Evolutionary conservation across 2,113 vertebrate genomes (phyloP), one percentile per base, ranked within the genome.

Genomic region (Rhinoptilus africanus): DNA sequence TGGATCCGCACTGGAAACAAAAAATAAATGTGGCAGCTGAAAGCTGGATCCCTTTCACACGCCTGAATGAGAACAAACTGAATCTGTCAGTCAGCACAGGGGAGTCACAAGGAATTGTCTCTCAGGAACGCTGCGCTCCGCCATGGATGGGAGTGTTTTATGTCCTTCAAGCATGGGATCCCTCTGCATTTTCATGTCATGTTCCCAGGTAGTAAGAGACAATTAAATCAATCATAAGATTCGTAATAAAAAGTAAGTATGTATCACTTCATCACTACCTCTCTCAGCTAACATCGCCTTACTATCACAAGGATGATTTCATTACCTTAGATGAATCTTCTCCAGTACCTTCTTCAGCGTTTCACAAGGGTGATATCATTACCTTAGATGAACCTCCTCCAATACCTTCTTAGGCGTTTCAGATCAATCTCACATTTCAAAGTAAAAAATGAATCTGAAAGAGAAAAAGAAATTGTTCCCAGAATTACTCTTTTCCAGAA

Each of bases 51-150:
- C 2, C 0, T 92, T 95, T 92, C 90, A 84, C 93, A 50, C 48
- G 92, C 78, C 50, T 80, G 89, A 90, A 88, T 47, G 53, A 63
- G 63, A 95, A 51, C 87, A 96, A 92, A 86, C 89, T 57, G 85
- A 83, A 91, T 79, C 88, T 83, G 63, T 97, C 93, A 85, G 74
- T 88, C 96, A 95, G 77, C 79, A 75, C 77, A 79, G 39, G 37
- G 68, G 34, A 56, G 39, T 62, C 86, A 78, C 7, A 26, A 79
- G 35, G 23, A 94, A 50, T 41, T 62, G 39, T 75, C 54, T 86
- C 93, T 72, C 64, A 77, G 66, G 73, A 92, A 2, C 5, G 1
- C 68, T 37, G 20, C 45, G n/a, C 56, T 78, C 28, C 2, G 2
- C 60, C 24, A 1, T 7, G 47, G 54, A 69, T 45, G 48, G 34